phyloP scores from a whole-genome alignment of 2,113 vertebrate species.

The Sylvia atricapilla region DNA sequence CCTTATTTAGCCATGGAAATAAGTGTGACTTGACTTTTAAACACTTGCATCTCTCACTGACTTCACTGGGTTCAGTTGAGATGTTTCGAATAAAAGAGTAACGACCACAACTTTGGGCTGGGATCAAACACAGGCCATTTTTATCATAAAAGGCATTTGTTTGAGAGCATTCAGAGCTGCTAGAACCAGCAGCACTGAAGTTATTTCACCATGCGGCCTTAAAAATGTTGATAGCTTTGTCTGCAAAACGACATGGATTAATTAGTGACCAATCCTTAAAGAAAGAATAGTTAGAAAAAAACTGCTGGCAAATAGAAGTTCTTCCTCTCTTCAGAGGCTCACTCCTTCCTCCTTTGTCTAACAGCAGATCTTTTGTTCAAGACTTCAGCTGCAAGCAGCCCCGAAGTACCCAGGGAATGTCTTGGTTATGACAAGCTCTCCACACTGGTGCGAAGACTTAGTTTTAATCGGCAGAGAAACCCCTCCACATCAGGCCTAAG shows the following conservation, averaged over 20 bases:
- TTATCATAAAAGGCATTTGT: constrained; percentile 60
- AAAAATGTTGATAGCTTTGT: background rate
- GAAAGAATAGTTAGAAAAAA: background rate
- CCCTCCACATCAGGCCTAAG: background rate
- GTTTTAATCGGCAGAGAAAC: background rate
- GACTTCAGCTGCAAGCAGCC: constrained; percentile 27
- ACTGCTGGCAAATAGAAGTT: background rate
- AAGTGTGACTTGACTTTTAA: background rate
- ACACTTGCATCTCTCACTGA: background rate
- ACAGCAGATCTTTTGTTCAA: constrained; percentile 56
- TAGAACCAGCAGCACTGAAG: background rate
- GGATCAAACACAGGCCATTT: background rate
- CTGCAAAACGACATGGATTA: background rate
- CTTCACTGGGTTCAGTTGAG: background rate
- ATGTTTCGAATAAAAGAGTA: background rate
- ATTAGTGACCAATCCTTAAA: background rate
- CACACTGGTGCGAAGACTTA: background rate
- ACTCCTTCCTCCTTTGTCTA: constrained; percentile 41
- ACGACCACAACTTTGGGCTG: background rate
- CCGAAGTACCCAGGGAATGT: background rate
- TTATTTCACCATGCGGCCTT: background rate
- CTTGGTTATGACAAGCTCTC: background rate
- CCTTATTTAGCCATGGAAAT: constrained; percentile 49
- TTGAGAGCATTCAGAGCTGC: background rate
- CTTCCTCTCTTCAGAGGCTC: background rate